These are phyloP conservation scores for Liopterus haemorrhoidalis DNA, from an alignment of 2,888 invertebrate species.

Conservation along the genomic window DNA sequence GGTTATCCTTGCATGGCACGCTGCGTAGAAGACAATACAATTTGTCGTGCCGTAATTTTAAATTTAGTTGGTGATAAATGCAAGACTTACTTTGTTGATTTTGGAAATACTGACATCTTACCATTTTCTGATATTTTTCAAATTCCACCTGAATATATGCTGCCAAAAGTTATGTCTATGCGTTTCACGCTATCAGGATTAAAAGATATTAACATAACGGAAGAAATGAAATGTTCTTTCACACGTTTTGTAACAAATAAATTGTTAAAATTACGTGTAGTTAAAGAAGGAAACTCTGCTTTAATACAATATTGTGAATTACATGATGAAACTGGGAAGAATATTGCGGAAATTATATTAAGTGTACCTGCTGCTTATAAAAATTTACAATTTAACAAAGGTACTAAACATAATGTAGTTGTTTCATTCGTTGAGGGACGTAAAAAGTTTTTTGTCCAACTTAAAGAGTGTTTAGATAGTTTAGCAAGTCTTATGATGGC, in stretches of 20 bases:
- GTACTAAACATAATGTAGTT: constrained; percentile 48
- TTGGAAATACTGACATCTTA: constrained; percentile 70
- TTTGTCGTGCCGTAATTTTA: constrained; percentile 72
- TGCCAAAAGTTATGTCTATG: constrained; percentile 68
- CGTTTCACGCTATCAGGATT: constrained; percentile 67
- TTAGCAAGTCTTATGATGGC: constrained; percentile 63
- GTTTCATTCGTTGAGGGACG: constrained; percentile 66
- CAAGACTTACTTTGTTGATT: constrained; percentile 74
- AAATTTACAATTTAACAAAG: constrained; percentile 38
- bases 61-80: constrained; percentile 64
- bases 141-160: constrained; percentile 66
- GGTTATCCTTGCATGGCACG: constrained; percentile 73
- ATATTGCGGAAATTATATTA: constrained; percentile 31
- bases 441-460: constrained; percentile 67
- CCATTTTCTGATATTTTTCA: constrained; percentile 66
- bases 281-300: constrained; percentile 63
- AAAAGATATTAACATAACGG: constrained; percentile 49
- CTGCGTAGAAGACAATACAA: constrained; percentile 61
- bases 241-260: constrained; percentile 60
- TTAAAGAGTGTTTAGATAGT: constrained; percentile 54
- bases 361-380: constrained; percentile 26
- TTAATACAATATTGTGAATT: constrained; percentile 71
- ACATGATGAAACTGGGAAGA: constrained; percentile 48
- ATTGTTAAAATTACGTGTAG: constrained; percentile 59
- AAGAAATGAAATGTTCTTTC: constrained; percentile 65